Conservation (phyloP, 2,797 vertebrate species). For the Discoglossus pictus region DNA sequence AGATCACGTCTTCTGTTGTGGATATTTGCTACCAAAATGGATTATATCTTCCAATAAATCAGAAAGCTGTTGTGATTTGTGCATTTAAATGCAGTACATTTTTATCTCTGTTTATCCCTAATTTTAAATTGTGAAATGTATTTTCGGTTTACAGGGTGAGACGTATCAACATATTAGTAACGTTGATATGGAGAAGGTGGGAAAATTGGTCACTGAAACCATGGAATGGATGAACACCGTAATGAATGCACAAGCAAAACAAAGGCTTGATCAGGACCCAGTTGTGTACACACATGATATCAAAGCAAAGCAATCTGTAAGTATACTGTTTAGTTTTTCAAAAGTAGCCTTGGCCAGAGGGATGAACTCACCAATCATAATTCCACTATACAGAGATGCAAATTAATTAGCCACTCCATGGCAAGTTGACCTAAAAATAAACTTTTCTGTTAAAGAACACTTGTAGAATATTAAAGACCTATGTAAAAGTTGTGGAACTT, state of each 20-base stretch:
- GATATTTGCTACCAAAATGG: no score
- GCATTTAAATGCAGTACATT: background rate
- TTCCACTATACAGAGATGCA: no score
- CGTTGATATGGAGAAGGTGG: constrained; percentile 78
- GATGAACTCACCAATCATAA: no score
- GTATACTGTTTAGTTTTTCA: constrained; percentile 12
- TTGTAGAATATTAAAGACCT: no score
- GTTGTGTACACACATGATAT: constrained; percentile 70
- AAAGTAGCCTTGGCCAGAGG: no score
- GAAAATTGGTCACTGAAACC: constrained; percentile 71
- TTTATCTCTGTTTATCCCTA: background rate
- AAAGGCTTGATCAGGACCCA: constrained; percentile 72
- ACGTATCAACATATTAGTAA: constrained; percentile 76
- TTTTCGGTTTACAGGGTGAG: constrained; percentile 69
- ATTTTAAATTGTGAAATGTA: background rate
- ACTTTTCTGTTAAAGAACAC: no score
- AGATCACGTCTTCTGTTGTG: no score
- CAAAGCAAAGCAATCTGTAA: constrained; percentile 72
- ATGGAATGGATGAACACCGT: constrained; percentile 76
- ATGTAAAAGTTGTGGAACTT: no score
- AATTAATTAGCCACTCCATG: no score
- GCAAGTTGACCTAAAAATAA: no score
- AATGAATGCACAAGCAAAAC: constrained; percentile 72
- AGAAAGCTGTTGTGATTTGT: no score
- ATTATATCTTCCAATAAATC: no score